Evolutionary conservation across 1,140 invertebrate genomes (phyloP), one percentile per base, ranked within the genome.

Genomic region (Adelges cooleyi): DNA sequence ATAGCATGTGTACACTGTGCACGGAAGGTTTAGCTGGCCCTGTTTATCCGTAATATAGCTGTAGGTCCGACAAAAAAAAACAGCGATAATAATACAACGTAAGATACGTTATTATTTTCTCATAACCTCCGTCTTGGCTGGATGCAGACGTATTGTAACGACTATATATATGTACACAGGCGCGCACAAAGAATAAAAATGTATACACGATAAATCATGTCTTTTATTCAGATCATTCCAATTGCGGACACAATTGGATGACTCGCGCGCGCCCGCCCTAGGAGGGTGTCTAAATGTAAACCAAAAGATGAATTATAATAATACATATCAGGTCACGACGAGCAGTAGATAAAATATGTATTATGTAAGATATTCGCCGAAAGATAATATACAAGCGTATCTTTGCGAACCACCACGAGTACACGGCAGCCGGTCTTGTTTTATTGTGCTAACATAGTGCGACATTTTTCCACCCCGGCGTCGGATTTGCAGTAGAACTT

Each of bases 161-260:
- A n/a, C n/a, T n/a, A n/a, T n/a, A n/a, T n/a, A n/a, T n/a, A n/a
- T n/a, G n/a, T n/a, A n/a, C 51, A 13, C 15, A 15, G 15, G 42
- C 38, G 8, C 33, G 42, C 25, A 56, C 36, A 59, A 59, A 62
- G 42, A 62, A 62, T n/a, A n/a, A n/a, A n/a, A n/a, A n/a, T n/a
- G n/a, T n/a, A n/a, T 25, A 48, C 27, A 20, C 44, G 56, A 62
- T 62, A 62, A 62, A 62, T 62, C 56, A 62, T 62, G 56, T 62
- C 40, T 46, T 62, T 62, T n/a, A n/a, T n/a, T 59, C 10, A 18
- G 42, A 62, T 46, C 25, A 22, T 33, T 33, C 11, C 29, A 6
- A 6, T 5, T 33, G 29, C 11, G 29, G 29, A 33, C 11, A 33
- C 29, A 33, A 33, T 33, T 6, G 38, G 46, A 62, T 62, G 25